phyloP scores from a whole-genome alignment of 2,113 vertebrate species.

The Vulpes vulpes region DNA sequence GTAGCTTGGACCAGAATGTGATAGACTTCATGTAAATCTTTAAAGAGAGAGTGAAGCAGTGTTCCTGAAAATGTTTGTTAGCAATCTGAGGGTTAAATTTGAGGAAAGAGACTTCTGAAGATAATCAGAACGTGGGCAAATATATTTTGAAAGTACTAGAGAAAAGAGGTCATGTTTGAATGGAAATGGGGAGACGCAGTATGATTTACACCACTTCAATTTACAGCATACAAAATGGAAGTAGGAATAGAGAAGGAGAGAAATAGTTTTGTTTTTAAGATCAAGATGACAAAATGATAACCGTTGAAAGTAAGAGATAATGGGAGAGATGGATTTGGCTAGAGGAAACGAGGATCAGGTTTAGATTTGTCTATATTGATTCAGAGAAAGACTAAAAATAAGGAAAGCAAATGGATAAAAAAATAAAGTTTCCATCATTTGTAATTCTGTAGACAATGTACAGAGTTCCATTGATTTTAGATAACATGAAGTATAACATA shows the following conservation, averaged over 20 bases:
- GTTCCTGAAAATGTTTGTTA: background rate
- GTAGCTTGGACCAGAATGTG: background rate
- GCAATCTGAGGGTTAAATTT: background rate
- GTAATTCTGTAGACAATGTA: background rate
- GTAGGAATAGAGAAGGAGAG: background rate
- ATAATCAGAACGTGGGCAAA: background rate
- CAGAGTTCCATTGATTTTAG: background rate
- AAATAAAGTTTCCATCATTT: slow-evolving; percentile 1
- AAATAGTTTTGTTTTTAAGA: background rate
- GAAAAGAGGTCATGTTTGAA: background rate
- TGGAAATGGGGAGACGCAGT: background rate
- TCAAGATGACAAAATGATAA: background rate
- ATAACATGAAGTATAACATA: background rate
- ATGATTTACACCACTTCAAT: background rate
- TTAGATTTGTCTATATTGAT: slow-evolving; percentile 20
- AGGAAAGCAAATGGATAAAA: background rate
- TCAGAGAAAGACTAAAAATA: background rate
- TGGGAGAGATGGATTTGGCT: background rate
- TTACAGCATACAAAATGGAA: background rate
- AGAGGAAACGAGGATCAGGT: background rate
- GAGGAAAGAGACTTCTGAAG: background rate
- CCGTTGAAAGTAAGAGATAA: slow-evolving; percentile 44
- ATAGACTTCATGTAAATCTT: slow-evolving; percentile 10
- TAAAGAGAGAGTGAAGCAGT: background rate
- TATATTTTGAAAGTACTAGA: slow-evolving; percentile 6